Evolutionary conservation across 1,140 invertebrate genomes (phyloP).

Genomic region (Akabosia matsudoensis): DNA sequence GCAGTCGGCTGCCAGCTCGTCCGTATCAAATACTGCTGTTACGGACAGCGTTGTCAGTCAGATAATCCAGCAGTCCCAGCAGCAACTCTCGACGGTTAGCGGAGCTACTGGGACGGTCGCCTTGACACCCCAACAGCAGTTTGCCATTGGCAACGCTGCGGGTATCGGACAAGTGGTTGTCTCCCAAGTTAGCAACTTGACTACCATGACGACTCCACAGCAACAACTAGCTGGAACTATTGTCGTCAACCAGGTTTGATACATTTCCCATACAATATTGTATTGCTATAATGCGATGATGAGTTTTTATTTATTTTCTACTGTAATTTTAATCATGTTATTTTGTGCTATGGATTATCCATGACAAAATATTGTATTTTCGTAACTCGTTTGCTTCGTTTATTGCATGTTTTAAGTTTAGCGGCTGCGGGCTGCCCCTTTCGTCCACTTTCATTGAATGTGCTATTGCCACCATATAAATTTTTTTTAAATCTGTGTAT

Average conservation of each 20-base stretch:
- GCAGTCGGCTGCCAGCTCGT: neutral
- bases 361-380: too few species aligned
- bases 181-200: conserved; percentile 32
- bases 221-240: conserved; percentile 43
- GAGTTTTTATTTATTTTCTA: neutral
- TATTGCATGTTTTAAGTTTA: neutral
- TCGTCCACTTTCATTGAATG: too few species aligned
- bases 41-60: conserved; percentile 20
- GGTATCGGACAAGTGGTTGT: conserved; percentile 42
- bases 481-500: too few species aligned
- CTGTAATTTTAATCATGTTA: too few species aligned
- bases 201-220: conserved; percentile 29
- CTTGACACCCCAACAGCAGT: conserved; percentile 31
- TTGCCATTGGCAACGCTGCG: conserved; percentile 36
- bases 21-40: neutral
- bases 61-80: conserved; percentile 37
- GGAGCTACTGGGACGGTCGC: conserved; percentile 8
- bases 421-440: too few species aligned
- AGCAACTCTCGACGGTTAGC: conserved; percentile 6
- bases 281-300: conserved; percentile 4
- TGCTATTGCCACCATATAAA: too few species aligned
- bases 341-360: too few species aligned
- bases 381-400: too few species aligned
- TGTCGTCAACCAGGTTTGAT: conserved; percentile 45
- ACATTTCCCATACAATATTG: neutral